Conservation (phyloP, 2,888 invertebrate species). For the Lycaena phlaeas region DNA sequence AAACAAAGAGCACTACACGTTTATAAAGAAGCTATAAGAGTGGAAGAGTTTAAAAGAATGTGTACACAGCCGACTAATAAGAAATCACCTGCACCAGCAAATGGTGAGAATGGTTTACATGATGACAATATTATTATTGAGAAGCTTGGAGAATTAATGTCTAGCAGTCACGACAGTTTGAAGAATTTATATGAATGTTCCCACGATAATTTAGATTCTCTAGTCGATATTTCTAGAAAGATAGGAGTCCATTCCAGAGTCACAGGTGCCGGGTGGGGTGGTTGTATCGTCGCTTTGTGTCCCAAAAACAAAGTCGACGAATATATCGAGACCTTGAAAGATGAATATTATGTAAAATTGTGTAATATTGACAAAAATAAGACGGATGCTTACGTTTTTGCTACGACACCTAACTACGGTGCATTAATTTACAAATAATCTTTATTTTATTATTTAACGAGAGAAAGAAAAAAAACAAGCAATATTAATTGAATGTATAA, state of each 20-base stretch:
- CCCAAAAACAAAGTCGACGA: conserved; percentile 75
- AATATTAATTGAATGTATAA: too few species aligned
- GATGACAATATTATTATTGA: conserved; percentile 49
- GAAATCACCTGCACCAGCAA: conserved; percentile 27
- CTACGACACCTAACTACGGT: conserved; percentile 80
- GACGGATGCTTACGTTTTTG: conserved; percentile 77
- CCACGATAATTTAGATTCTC: conserved; percentile 86
- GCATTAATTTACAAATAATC: conserved; percentile 65
- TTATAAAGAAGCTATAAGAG: conserved; percentile 89
- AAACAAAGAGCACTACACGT: conserved; percentile 92
- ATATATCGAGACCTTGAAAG: conserved; percentile 79
- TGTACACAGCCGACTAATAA: conserved; percentile 61
- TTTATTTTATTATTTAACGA: too few species aligned
- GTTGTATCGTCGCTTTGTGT: conserved; percentile 92
- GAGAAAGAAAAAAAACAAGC: too few species aligned
- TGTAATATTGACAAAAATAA: conserved; percentile 67
- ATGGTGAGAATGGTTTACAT: conserved; percentile 25
- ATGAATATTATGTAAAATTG: conserved; percentile 77
- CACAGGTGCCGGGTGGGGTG: conserved; percentile 99
- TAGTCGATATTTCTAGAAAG: conserved; percentile 82
- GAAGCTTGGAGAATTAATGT: conserved; percentile 87
- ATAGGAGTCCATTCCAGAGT: conserved; percentile 87
- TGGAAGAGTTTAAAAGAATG: conserved; percentile 79
- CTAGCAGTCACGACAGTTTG: conserved; percentile 89
- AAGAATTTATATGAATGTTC: conserved; percentile 93